These are phyloP conservation scores for Eurystomus glaucurus DNA, from an alignment of 2,797 vertebrate genomes.

Conservation along the genomic window DNA sequence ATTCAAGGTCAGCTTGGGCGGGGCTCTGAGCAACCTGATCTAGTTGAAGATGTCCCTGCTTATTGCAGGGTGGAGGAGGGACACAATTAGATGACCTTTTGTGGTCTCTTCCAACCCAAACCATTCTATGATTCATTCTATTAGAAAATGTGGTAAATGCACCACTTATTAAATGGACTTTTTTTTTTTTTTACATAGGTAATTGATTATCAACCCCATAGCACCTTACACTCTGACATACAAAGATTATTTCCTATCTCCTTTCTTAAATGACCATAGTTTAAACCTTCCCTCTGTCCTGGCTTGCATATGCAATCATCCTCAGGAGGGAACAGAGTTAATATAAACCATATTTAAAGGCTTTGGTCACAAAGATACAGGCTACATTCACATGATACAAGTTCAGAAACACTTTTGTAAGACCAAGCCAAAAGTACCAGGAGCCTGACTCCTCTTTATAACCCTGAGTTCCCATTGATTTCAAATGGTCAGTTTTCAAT, in stretches of 20 bases:
- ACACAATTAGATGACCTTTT: not conserved
- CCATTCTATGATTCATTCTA: not conserved
- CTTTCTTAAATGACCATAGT: not conserved
- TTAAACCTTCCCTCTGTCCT: not conserved
- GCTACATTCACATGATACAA: not conserved
- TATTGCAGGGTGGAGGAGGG: rapidly evolving
- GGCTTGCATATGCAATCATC: not conserved
- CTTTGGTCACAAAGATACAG: not conserved
- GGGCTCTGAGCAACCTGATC: not conserved
- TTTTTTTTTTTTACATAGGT: not conserved
- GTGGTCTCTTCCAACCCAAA: not conserved
- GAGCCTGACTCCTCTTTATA: not conserved
- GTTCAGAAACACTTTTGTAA: not conserved
- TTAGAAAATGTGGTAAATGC: not conserved
- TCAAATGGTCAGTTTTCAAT: not conserved
- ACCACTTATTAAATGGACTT: not conserved
- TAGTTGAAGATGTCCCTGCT: not conserved
- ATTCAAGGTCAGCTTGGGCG: rapidly evolving
- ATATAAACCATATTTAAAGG: not conserved
- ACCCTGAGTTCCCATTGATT: not conserved
- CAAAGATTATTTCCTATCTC: not conserved
- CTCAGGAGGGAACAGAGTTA: not conserved
- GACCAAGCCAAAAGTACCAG: not conserved
- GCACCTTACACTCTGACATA: not conserved
- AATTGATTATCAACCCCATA: not conserved